Evolutionary conservation across 1,140 invertebrate species (phyloP), one percentile per base, ranked within the genome.

Genomic region (Halotydeus destructor): DNA sequence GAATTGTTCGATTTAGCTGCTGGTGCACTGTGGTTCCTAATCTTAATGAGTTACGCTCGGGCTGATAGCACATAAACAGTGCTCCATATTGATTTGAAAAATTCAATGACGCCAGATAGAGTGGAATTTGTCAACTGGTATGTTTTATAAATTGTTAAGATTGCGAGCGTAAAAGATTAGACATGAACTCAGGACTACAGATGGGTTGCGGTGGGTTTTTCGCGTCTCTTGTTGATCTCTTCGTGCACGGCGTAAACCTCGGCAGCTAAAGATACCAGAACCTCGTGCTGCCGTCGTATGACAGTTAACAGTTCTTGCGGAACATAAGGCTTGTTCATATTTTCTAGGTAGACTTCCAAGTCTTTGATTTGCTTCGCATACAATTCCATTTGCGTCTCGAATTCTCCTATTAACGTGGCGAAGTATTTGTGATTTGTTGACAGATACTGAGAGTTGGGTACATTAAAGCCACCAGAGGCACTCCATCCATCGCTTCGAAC

Each of bases 361-460:
- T 41, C 36, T 38, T 42, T 19, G n/a, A 45, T 41, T 18, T 48
- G 43, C 27, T 41, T 25, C 14, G 26, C 25, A 46, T 45, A 48
- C 9, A 21, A 21, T 35, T 31, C 23, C 45, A 48, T 41, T 25
- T 47, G 25, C 3, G 16, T 11, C n/a, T 43, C 30, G 24, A 41
- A 46, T 28, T 33, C 31, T 12, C 40, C 33, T 18, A 44, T 36
- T 6, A 33, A n/a, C 16, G 25, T 31, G 22, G 34, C 16, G 30
- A 48, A 48, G 31, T 48, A 48, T 38, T 48, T 43, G 3, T 33
- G 25, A 19, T 44, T 44, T 21, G 38, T 32, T 16, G 26, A 44
- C 16, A 38, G 36, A 22, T 44, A 38, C 18, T 37, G 34, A 16
- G 42, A 33, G 16, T 38, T 42, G n/a, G 27, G 23, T 14, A 31